Conservation (phyloP, 2,113 vertebrate genomes). For the Geothlypis trichas region DNA sequence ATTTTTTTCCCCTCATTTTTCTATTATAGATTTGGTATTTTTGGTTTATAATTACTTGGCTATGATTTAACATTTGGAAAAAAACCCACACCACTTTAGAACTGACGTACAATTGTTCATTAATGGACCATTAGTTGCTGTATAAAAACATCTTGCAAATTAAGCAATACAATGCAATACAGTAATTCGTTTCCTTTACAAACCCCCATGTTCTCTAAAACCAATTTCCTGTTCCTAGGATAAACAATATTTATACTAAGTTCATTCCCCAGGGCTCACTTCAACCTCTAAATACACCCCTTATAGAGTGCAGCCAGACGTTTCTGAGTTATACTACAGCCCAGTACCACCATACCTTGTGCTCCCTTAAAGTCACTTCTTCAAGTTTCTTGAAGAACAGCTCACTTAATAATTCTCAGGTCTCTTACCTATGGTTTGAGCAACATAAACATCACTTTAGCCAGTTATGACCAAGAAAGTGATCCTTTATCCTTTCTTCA, state of each 20-base stretch:
- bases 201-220: not conserved
- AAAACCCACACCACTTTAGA: not conserved
- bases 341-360: not conserved
- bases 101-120: not conserved
- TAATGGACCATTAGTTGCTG: not conserved
- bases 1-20: not conserved
- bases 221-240: not conserved
- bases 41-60: not conserved
- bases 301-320: not conserved
- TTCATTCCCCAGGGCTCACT: not conserved
- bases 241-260: not conserved
- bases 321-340: not conserved
- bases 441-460: not conserved
- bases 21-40: not conserved
- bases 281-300: not conserved
- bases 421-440: not conserved
- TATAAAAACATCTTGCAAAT: not conserved
- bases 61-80: not conserved
- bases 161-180: not conserved
- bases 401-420: not conserved
- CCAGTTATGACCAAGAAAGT: not conserved
- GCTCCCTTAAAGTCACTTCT: not conserved
- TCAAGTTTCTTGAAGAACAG: not conserved
- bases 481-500: not conserved
- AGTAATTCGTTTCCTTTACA: not conserved